Evolutionary conservation across 2,113 vertebrate species (phyloP).

Genomic region (Heliornis fulica): DNA sequence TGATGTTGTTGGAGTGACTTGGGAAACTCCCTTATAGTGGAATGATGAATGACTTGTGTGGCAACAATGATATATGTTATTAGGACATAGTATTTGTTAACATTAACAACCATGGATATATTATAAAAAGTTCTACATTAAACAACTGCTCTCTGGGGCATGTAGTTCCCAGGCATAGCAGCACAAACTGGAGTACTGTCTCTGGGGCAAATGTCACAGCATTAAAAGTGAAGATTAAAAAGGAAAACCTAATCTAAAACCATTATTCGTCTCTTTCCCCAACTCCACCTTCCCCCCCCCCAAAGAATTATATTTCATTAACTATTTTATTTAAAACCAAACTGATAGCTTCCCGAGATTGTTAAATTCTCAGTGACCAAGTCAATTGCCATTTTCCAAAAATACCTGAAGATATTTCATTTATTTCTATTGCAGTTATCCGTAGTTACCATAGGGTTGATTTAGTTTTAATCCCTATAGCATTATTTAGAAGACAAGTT

Average conservation of each 20-base stretch:
- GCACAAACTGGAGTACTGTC: background rate
- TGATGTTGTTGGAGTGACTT: constrained; percentile 33
- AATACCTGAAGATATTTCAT: background rate
- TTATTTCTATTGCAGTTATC: background rate
- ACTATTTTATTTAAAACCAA: background rate
- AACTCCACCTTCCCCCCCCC: too few species aligned
- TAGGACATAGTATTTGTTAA: constrained; percentile 68
- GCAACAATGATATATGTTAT: constrained; percentile 70
- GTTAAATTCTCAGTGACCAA: background rate
- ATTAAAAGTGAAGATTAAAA: background rate
- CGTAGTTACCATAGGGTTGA: background rate
- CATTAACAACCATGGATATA: constrained; percentile 52
- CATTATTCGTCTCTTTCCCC: background rate
- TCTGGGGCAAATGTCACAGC: background rate
- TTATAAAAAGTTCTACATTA: constrained; percentile 53
- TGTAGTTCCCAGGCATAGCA: background rate
- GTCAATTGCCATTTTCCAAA: background rate
- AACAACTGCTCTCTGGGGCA: constrained; percentile 46
- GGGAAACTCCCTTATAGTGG: constrained; percentile 47
- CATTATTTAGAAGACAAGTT: background rate
- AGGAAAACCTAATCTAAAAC: background rate
- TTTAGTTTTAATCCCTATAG: background rate
- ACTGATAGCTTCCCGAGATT: background rate
- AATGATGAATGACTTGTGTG: constrained; percentile 67
- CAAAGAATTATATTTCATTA: background rate